Conservation (phyloP, 2,888 invertebrate genomes). For the Pristionchus japonicus region DNA sequence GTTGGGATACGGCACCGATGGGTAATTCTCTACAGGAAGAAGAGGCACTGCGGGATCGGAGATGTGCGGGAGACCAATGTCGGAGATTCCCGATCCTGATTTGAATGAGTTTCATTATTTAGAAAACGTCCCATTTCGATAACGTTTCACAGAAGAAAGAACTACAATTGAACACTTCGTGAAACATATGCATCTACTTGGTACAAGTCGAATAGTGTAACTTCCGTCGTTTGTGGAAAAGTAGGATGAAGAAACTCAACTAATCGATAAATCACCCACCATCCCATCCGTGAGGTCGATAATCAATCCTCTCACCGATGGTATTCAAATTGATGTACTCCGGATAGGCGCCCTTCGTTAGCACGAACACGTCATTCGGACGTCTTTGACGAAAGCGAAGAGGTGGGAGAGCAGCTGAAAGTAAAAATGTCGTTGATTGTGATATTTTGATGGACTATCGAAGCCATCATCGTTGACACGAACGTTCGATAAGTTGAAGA, state of each 20-base stretch:
- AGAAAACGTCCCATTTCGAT: too few species aligned
- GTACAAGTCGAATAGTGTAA: not conserved
- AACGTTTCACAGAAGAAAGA: too few species aligned
- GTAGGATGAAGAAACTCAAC: too few species aligned
- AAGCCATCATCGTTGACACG: not conserved
- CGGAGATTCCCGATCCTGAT: conserved; percentile 12
- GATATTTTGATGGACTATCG: not conserved
- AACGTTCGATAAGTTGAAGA: not conserved
- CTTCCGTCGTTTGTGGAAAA: too few species aligned
- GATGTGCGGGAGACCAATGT: conserved; percentile 40
- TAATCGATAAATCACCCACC: not conserved
- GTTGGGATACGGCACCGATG: conserved; percentile 37
- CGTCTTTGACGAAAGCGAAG: conserved; percentile 35
- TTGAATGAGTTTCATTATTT: not conserved
- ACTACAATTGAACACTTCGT: not conserved
- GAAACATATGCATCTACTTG: not conserved
- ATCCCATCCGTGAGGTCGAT: not conserved
- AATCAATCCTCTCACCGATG: not conserved
- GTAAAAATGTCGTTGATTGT: not conserved
- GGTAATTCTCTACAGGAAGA: conserved; percentile 33
- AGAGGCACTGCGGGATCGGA: conserved; percentile 16
- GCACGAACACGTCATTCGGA: conserved; percentile 36
- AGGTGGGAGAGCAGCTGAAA: not conserved
- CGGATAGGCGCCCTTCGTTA: conserved; percentile 40
- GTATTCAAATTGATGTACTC: conserved; percentile 23